phyloP scores from a whole-genome alignment of 2,113 vertebrate species.

The Mystacornis crossleyi region DNA sequence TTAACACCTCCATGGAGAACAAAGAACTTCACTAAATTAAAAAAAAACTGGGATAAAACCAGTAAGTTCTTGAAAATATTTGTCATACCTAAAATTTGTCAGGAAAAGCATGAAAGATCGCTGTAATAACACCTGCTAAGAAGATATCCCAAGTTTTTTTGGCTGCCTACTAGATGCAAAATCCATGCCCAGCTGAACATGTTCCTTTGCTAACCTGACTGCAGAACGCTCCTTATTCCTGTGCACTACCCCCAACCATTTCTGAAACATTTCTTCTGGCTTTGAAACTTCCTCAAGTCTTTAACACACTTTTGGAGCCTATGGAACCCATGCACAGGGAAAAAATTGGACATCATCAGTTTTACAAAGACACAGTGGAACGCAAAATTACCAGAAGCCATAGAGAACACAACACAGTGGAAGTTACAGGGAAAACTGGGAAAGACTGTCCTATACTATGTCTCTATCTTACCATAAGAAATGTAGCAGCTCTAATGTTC shows the following conservation, averaged over 20 bases:
- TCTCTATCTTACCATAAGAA: neutral
- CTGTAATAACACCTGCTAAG: neutral
- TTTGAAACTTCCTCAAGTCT: neutral
- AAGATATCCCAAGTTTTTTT: neutral
- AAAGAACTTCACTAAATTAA: neutral
- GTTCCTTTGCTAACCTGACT: slow-evolving; percentile 5
- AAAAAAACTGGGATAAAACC: neutral
- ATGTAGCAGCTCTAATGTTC: neutral
- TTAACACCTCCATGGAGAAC: neutral
- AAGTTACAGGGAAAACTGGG: neutral
- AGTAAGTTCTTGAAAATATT: neutral
- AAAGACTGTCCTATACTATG: neutral
- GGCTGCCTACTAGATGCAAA: slow-evolving; percentile 8
- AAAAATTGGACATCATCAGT: neutral
- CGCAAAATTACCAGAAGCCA: neutral
- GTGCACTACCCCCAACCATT: neutral
- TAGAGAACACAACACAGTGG: neutral
- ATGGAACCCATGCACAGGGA: neutral
- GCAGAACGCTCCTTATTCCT: neutral
- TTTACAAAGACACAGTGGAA: neutral
- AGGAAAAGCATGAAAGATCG: neutral
- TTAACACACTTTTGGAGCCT: neutral
- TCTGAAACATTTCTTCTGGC: neutral
- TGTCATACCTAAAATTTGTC: neutral
- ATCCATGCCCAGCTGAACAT: neutral